Evolutionary conservation across 2,113 vertebrate species (phyloP).

Genomic region (Microtus richardsoni): DNA sequence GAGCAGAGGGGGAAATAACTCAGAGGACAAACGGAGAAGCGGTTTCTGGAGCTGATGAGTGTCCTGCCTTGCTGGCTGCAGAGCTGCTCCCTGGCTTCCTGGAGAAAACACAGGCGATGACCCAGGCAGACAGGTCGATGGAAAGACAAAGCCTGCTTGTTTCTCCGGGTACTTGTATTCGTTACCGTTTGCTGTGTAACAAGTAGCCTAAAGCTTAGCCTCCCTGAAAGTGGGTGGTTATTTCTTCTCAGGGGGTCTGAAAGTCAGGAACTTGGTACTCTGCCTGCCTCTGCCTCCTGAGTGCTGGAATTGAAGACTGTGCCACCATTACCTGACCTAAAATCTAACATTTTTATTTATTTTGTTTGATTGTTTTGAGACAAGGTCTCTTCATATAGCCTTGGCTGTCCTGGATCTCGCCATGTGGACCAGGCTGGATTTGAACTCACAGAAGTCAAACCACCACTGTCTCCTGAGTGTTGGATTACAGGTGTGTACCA

Average conservation of each 20-base stretch:
- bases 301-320: not conserved
- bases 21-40: constrained; percentile 39
- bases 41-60: not conserved
- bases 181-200: not conserved
- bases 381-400: not conserved
- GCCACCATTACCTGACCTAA: not conserved
- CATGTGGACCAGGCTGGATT: not conserved
- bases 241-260: not conserved
- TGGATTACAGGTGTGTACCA: not conserved
- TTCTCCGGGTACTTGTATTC: not conserved
- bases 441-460: not conserved
- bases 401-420: not conserved
- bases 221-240: not conserved
- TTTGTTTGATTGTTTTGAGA: too few species aligned
- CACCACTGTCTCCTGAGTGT: not conserved
- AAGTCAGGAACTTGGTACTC: not conserved
- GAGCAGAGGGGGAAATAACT: constrained; percentile 14
- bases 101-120: not conserved
- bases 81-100: not conserved
- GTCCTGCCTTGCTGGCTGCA: not conserved
- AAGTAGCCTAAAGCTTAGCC: not conserved
- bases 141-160: not conserved
- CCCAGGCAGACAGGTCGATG: rapidly evolving
- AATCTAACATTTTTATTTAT: not conserved
- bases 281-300: not conserved